Evolutionary conservation across 2,797 vertebrate species (phyloP).

Genomic region (Crenichthys baileyi): DNA sequence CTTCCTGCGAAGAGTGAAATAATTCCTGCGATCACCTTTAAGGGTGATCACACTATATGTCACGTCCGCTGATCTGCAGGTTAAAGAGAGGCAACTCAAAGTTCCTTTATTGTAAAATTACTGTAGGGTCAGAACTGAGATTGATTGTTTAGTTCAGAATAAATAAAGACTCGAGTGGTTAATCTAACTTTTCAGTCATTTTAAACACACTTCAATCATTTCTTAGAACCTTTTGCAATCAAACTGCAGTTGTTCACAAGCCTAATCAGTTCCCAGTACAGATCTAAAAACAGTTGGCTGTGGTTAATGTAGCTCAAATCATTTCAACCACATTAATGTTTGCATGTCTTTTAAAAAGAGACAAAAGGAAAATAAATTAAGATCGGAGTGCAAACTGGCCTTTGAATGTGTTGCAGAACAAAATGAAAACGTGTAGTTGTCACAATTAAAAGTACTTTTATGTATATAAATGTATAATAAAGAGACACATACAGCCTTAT

Average conservation of each 20-base stretch:
- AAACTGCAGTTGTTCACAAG: slow-evolving; percentile 8
- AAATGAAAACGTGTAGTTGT: background rate
- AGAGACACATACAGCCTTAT: slow-evolving; percentile 18
- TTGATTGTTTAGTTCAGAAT: background rate
- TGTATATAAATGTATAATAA: background rate
- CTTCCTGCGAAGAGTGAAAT: too few relatives aligned
- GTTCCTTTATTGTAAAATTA: background rate
- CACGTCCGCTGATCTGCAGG: background rate
- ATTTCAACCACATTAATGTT: background rate
- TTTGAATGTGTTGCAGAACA: background rate
- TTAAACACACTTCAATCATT: background rate
- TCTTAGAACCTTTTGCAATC: background rate
- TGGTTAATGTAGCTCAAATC: slow-evolving; percentile 3
- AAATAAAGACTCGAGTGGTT: background rate
- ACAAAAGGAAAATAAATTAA: background rate
- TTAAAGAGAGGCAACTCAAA: background rate
- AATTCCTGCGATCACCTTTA: too few relatives aligned
- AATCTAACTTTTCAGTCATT: background rate
- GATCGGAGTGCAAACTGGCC: background rate
- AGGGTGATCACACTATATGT: slow-evolving; percentile 1
- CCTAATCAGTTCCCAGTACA: slow-evolving; percentile 5
- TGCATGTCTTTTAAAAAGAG: background rate
- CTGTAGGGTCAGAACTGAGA: background rate
- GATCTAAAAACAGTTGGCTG: slow-evolving; percentile 16
- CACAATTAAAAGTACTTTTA: background rate